Evolutionary conservation across 2,888 invertebrate genomes (phyloP).

Genomic region (Ganaspis brasiliensis): DNA sequence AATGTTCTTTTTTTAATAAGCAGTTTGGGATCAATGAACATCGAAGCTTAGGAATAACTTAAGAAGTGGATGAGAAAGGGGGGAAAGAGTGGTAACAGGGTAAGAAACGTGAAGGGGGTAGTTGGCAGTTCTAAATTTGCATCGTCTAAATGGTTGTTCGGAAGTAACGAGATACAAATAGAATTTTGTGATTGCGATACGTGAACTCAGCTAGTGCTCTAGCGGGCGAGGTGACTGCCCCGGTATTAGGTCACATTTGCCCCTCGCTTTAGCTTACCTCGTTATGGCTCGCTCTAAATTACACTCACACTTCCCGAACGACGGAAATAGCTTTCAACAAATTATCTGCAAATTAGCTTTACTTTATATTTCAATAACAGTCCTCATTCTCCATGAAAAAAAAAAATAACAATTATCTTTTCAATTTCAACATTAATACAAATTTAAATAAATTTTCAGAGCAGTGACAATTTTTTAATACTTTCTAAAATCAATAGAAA

Average conservation of each 20-base stretch:
- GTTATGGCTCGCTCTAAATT: conserved; percentile 27
- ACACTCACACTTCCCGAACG: conserved; percentile 17
- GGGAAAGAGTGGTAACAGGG: conserved; percentile 45
- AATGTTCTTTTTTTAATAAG: too few relatives aligned
- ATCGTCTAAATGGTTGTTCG: conserved; percentile 69
- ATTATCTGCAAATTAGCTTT: neutral
- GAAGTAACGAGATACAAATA: conserved; percentile 77
- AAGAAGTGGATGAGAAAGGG: conserved; percentile 53
- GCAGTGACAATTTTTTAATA: too few relatives aligned
- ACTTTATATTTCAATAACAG: neutral
- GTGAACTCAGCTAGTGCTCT: conserved; percentile 58
- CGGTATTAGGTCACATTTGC: conserved; percentile 79
- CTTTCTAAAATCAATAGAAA: too few relatives aligned
- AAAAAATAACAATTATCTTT: too few relatives aligned
- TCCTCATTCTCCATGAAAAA: too few relatives aligned
- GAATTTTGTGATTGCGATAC: conserved; percentile 72
- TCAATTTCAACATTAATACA: too few relatives aligned
- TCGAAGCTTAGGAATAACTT: conserved; percentile 57
- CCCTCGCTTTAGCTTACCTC: conserved; percentile 59
- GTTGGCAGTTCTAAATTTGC: conserved; percentile 61
- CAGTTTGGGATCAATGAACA: conserved; percentile 65
- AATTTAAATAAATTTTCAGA: too few relatives aligned
- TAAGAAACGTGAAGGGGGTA: conserved; percentile 44
- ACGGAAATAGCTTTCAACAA: conserved; percentile 21
- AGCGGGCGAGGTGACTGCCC: conserved; percentile 75